A percentile compares a stretch with the other conserved stretches of the same genome.
These are phyloP conservation scores for Trichomalopsis sarcophagae DNA, from an alignment of 1,140 invertebrate species.

Conservation along the genomic window DNA sequence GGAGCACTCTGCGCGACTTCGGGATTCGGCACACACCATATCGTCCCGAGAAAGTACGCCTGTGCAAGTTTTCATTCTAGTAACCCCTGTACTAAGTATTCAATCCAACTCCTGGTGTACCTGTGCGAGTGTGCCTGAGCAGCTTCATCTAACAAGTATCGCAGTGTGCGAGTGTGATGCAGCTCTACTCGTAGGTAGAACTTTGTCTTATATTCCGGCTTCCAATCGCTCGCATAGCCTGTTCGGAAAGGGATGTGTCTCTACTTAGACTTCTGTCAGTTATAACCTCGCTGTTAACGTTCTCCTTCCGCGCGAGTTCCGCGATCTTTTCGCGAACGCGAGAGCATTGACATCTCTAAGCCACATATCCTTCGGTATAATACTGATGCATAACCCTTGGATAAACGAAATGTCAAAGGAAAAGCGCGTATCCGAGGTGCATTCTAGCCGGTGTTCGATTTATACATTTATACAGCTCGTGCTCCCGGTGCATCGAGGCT, in stretches of 20 bases:
- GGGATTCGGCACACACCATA: too few relatives aligned
- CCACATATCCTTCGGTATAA: not conserved
- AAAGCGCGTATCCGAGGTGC: not conserved
- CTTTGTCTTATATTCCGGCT: too few relatives aligned
- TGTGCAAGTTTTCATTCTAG: not conserved
- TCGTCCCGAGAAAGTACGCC: not conserved
- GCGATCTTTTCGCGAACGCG: not conserved
- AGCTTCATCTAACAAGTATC: too few relatives aligned
- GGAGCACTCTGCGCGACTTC: not conserved
- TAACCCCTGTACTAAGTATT: not conserved
- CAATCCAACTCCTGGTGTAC: not conserved
- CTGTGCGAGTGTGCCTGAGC: not conserved
- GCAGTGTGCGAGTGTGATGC: too few relatives aligned
- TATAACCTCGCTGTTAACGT: not conserved
- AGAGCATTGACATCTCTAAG: not conserved
- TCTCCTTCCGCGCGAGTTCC: not conserved
- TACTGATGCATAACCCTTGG: not conserved
- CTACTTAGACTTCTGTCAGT: not conserved
- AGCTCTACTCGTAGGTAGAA: too few relatives aligned
- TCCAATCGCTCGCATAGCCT: too few relatives aligned
- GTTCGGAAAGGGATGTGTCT: too few relatives aligned
- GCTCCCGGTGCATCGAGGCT: conserved; percentile 20
- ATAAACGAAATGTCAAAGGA: not conserved
- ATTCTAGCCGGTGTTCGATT: not conserved
- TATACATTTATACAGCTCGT: too few relatives aligned